These are phyloP conservation scores for Pseudobourletiella spinata DNA, from an alignment of 1,140 invertebrate species.

Conservation along the genomic window DNA sequence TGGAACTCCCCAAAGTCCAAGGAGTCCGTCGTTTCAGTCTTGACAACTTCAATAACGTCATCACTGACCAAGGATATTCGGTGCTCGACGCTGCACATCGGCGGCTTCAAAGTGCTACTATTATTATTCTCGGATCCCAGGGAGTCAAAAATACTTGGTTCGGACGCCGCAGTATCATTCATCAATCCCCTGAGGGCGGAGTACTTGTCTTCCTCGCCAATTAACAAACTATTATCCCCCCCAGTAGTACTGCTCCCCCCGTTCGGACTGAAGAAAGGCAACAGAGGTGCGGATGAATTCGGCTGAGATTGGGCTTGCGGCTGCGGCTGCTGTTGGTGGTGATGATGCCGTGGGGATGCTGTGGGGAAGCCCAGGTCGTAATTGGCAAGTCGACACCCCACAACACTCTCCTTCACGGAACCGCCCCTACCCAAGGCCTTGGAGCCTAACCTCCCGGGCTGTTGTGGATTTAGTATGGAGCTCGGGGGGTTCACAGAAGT, in stretches of 20 bases:
- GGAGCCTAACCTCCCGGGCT: too few relatives aligned
- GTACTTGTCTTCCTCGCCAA: constrained; percentile 44
- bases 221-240: constrained; percentile 28
- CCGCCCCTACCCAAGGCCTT: background rate
- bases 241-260: background rate
- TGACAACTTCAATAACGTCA: constrained; percentile 16
- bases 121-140: background rate
- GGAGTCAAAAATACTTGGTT: background rate
- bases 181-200: constrained; percentile 40
- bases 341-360: background rate
- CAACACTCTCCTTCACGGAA: constrained; percentile 22
- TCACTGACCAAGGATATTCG: constrained; percentile 7
- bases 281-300: too few relatives aligned
- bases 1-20: constrained; percentile 27
- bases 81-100: background rate
- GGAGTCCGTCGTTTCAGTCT: constrained; percentile 7
- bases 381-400: constrained; percentile 47
- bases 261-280: too few relatives aligned
- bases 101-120: background rate
- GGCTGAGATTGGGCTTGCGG: background rate
- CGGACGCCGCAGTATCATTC: background rate
- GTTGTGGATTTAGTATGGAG: too few relatives aligned
- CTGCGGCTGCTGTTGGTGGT: background rate
- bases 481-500: background rate
- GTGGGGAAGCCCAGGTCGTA: constrained; percentile 43